A percentile compares a stretch with the other conserved stretches of the same genome.
These are phyloP conservation scores for Achlya flavicornis DNA, from an alignment of 2,888 invertebrate species.

Conservation along the genomic window DNA sequence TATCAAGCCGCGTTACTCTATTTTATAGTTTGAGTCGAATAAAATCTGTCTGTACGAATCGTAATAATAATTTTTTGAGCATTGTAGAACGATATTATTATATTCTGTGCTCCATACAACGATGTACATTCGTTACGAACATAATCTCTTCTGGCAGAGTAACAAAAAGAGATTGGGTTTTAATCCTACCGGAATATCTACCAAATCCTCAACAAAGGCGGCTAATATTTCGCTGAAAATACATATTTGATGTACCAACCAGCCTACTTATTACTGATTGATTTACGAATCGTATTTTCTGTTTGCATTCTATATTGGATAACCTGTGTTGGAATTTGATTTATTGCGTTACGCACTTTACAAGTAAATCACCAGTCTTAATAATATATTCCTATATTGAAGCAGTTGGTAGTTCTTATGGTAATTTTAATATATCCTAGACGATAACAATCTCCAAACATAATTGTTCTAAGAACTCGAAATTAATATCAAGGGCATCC, in stretches of 20 bases:
- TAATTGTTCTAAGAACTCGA: no score
- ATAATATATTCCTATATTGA: not conserved
- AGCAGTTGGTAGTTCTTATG: not conserved
- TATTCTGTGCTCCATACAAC: constrained; percentile 43
- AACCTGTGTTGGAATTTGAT: constrained; percentile 7
- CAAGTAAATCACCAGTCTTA: not conserved
- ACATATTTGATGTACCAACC: constrained; percentile 48
- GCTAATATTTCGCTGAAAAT: constrained; percentile 52
- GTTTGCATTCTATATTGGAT: constrained; percentile 26
- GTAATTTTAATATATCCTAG: no score
- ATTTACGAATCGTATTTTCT: constrained; percentile 43
- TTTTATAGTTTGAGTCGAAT: constrained; percentile 33
- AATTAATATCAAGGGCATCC: no score
- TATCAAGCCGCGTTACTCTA: constrained; percentile 29
- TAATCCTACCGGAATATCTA: constrained; percentile 64
- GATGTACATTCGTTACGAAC: constrained; percentile 44
- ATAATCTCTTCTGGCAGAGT: constrained; percentile 61
- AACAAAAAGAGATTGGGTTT: constrained; percentile 68
- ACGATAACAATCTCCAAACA: no score
- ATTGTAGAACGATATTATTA: constrained; percentile 43
- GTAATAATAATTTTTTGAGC: constrained; percentile 47
- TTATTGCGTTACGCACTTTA: constrained; percentile 2
- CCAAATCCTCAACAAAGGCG: constrained; percentile 49
- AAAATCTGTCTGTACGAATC: constrained; percentile 36
- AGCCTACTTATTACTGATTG: constrained; percentile 50